phyloP scores from a whole-genome alignment of 2,888 invertebrate genomes.

The Chymomyza caudatula region DNA sequence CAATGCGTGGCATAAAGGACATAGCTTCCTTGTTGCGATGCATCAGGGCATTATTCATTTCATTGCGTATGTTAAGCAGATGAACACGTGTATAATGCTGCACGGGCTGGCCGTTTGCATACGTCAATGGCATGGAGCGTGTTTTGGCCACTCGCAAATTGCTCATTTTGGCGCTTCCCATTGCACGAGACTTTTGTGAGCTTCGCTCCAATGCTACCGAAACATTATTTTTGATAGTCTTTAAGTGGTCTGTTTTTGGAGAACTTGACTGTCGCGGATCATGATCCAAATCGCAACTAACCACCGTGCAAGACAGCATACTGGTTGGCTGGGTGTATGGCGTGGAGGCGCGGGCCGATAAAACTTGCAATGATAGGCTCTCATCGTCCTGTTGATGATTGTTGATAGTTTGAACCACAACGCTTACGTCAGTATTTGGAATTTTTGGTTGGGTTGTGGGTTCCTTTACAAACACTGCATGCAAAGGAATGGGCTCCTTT shows the following conservation, averaged over 20 bases:
- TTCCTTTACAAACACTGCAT: constrained; percentile 19
- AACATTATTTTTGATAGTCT: background rate
- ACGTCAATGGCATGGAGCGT: constrained; percentile 12
- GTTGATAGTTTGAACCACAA: background rate
- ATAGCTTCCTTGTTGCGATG: constrained; percentile 43
- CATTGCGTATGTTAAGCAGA: constrained; percentile 66
- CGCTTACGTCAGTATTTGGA: background rate
- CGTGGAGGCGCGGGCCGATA: constrained; percentile 74
- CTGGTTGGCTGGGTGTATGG: constrained; percentile 67
- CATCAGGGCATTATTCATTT: constrained; percentile 50
- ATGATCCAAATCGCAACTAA: constrained; percentile 65
- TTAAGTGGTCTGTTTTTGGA: constrained; percentile 19
- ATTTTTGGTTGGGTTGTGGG: constrained; percentile 7
- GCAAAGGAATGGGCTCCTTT: constrained; percentile 61
- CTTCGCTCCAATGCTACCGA: background rate
- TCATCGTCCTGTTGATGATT: constrained; percentile 60
- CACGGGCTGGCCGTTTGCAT: background rate
- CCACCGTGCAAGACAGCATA: constrained; percentile 60
- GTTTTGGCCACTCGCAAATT: constrained; percentile 26
- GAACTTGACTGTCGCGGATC: constrained; percentile 58
- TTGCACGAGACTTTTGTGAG: constrained; percentile 6
- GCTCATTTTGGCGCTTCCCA: background rate
- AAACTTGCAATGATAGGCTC: constrained; percentile 62
- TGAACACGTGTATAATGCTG: constrained; percentile 61
- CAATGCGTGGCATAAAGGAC: constrained; percentile 59